A percentile compares a stretch with the other conserved stretches of the same genome.
These are phyloP conservation scores for Ellobium chinense DNA, from an alignment of 2,888 invertebrate genomes.

Conservation along the genomic window DNA sequence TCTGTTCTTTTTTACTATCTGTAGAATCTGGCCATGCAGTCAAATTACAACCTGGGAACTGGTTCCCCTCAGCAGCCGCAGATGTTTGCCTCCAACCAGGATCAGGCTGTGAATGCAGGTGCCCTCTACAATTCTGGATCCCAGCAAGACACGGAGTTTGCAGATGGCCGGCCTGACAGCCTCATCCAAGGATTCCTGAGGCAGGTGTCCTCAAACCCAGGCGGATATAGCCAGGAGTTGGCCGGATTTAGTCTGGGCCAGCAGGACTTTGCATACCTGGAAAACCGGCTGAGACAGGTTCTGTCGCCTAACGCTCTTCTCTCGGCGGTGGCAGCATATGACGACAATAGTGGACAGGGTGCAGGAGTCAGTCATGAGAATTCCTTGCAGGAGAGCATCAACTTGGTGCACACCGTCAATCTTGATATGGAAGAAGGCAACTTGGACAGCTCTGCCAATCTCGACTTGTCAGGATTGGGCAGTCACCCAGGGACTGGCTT, in stretches of 20 bases:
- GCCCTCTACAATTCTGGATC: background rate
- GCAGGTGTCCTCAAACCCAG: background rate
- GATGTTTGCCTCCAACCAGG: background rate
- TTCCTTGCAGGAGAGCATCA: conserved; percentile 40
- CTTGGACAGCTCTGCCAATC: conserved; percentile 12
- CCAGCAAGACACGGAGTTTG: conserved; percentile 20
- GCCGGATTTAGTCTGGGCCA: conserved; percentile 37
- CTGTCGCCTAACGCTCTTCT: conserved; percentile 33
- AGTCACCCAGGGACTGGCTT: background rate
- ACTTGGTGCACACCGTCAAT: conserved; percentile 43
- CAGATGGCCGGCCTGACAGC: conserved; percentile 12
- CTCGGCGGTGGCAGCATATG: conserved; percentile 33
- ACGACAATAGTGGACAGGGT: conserved; percentile 8
- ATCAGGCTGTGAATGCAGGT: background rate
- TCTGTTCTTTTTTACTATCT: too few relatives aligned
- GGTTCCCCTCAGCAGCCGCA: background rate
- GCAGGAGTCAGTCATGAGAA: conserved; percentile 7
- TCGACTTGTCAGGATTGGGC: conserved; percentile 18
- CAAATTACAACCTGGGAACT: too few relatives aligned
- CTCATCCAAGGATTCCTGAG: conserved; percentile 26
- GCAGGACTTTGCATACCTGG: conserved; percentile 34
- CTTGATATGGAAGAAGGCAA: conserved; percentile 37
- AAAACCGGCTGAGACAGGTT: conserved; percentile 25
- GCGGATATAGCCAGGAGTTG: conserved; percentile 34
- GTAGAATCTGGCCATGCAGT: too few relatives aligned